Evolutionary conservation across 2,797 vertebrate genomes (phyloP), one percentile per base, ranked within the genome.

Genomic region (Microhierax caerulescens): DNA sequence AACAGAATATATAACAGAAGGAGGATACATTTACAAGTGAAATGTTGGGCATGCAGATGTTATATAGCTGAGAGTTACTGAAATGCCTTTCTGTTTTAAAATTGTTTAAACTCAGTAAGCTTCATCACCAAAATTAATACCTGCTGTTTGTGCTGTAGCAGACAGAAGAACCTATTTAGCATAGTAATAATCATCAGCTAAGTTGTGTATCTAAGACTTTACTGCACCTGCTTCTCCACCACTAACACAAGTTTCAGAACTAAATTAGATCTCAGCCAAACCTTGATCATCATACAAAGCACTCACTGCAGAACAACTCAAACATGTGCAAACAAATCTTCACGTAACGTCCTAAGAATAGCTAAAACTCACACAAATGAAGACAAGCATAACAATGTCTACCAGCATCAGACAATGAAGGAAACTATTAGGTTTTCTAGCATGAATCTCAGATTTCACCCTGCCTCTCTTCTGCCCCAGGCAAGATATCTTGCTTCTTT

Each of bases 101-200:
- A 85, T 57, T 72, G 57, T 84, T 95, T 95, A 93, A 96, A 90
- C 79, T 78, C 72, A 32, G n/a, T 43, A 21, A 79, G 50, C 53
- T 85, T 81, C 85, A 88, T 37, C 88, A 85, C 24, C 30, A 88
- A 88, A 95, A 92, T 94, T 75, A 95, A 75, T 78, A 95, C 73
- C 88, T 72, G 76, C 76, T 90, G 75, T 68, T 88, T 72, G 82
- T 84, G 72, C 57, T 61, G 50, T 17, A 85, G 54, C 73, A 78
- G 79, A 65, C 57, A 86, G 51, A 50, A 60, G 41, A 75, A 74
- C 6, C 37, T 56, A 54, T 80, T 91, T 59, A 73, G 69, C 80
- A 65, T 15, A 68, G 77, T 2, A 36, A 88, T 88, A 95, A 93
- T 94, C 81, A 83, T 61, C 74, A 91, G 61, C 50, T 50, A 88